Evolutionary conservation across 2,113 vertebrate species (phyloP).

Genomic region (Zosterops borbonicus): DNA sequence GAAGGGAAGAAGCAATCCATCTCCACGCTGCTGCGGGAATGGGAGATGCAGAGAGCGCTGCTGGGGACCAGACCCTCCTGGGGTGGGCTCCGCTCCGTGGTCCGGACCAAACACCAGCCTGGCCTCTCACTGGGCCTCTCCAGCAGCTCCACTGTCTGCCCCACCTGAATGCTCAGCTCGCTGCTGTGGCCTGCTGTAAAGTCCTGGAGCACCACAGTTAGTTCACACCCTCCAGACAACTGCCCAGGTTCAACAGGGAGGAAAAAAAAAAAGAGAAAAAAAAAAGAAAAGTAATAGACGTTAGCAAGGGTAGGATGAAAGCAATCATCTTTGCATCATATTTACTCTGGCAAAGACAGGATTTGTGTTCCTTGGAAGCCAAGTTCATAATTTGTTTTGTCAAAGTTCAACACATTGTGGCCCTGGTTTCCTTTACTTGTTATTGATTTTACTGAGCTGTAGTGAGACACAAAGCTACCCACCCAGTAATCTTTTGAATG

Average conservation of each 20-base stretch:
- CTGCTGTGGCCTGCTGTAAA: slow-evolving; percentile 86
- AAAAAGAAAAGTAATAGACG: not conserved
- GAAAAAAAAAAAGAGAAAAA: not conserved
- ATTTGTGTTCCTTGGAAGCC: slow-evolving; percentile 12
- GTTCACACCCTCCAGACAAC: slow-evolving; percentile 95
- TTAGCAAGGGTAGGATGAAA: not conserved
- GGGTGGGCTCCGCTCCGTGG: slow-evolving; percentile 86
- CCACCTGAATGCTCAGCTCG: slow-evolving; percentile 91
- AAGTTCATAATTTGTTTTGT: slow-evolving; percentile 52
- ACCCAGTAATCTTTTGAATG: not conserved
- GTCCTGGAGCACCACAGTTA: slow-evolving; percentile 95
- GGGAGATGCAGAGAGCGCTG: slow-evolving; percentile 89
- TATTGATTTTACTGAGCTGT: slow-evolving; percentile 24
- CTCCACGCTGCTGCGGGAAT: slow-evolving; percentile 95
- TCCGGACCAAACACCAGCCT: slow-evolving; percentile 93
- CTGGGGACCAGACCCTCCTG: slow-evolving; percentile 96
- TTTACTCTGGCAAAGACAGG: slow-evolving; percentile 51
- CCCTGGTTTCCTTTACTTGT: slow-evolving; percentile 18
- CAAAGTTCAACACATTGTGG: slow-evolving; percentile 21
- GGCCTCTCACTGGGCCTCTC: slow-evolving; percentile 91
- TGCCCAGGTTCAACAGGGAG: slow-evolving; percentile 52
- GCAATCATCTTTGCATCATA: slow-evolving; percentile 36
- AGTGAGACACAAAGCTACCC: slow-evolving; percentile 12
- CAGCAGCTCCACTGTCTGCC: slow-evolving; percentile 94
- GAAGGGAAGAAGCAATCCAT: slow-evolving; percentile 97